Conservation (phyloP, 23 tunicate genomes). For the Trididemnum miniatum region DNA sequence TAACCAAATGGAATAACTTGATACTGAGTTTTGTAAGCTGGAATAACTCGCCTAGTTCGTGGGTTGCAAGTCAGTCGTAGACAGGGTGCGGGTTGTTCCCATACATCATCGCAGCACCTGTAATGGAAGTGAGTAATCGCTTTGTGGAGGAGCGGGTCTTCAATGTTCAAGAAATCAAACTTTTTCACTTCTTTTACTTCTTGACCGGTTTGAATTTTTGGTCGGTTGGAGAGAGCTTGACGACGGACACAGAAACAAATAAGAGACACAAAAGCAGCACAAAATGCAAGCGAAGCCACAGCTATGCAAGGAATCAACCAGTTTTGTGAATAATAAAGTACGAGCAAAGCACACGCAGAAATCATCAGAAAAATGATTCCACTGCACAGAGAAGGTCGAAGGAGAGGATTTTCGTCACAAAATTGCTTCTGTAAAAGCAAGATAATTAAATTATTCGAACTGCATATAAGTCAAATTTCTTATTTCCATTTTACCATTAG, state of each 20-base stretch:
- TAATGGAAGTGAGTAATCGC: conserved; percentile 17
- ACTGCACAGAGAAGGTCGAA: conserved; percentile 20
- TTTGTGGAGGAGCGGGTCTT: conserved; percentile 14
- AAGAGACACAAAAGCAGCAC: not conserved
- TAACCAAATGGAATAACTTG: not conserved
- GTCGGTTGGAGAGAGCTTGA: not conserved
- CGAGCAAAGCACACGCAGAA: not conserved
- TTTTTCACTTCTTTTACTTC: not conserved
- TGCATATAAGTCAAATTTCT: too few species aligned
- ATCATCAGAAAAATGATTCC: not conserved
- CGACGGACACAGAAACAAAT: not conserved
- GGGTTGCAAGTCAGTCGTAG: not conserved
- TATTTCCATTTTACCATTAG: too few species aligned
- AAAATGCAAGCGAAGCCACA: not conserved
- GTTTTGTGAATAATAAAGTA: not conserved
- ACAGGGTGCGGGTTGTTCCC: not conserved
- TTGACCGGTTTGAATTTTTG: not conserved
- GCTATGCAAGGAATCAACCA: not conserved
- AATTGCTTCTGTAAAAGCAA: conserved; percentile 7
- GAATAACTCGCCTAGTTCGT: not conserved
- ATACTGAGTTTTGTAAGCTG: not conserved
- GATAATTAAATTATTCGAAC: too few species aligned
- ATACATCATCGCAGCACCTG: conserved; percentile 22
- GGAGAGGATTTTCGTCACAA: conserved; percentile 12
- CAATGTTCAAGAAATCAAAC: not conserved